Evolutionary conservation across 2,888 invertebrate genomes (phyloP), one percentile per base, ranked within the genome.

Genomic region (Brachypterus glaber): DNA sequence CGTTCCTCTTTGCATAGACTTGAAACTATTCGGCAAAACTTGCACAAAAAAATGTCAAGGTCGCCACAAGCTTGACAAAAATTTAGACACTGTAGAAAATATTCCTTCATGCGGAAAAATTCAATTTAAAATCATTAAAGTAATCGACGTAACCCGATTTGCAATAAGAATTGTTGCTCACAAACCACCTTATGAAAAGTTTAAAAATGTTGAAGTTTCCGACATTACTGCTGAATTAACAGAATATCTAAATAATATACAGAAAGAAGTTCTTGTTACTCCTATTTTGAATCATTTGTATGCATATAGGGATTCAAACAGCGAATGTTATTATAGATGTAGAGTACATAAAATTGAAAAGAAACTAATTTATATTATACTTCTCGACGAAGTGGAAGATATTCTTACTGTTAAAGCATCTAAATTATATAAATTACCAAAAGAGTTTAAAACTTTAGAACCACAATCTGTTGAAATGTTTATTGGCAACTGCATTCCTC

Each of bases 141-240:
- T 78, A 16, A 69, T 73, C 36, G 70, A 75, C 45, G 79, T 82
- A 0, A 73, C 73, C 1, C 69, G 71, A 39, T 82, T 74, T 52
- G 74, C 76, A 9, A 80, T 72, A 0, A 69, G 77, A 37, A 48
- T 79, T 7, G 44, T 74, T 18, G 66, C 71, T 35, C 66, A 70
- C 44, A 0, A 47, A 59, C 62, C 63, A 17, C 66, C 11, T 48
- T 50, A 30, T 18, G 41, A 16, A 29, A 35, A 14, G 37, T 43
- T 37, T 3, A 31, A 41, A 11, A 46, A 45, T 14, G 32, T 51
- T 0, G 17, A 36, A 12, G 38, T 47, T 24, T 46, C 39, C 34
- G 43, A 47, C n/a, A 39, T 47, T 11, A 13, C 25, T 2, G 24
- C 29, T 1, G 39, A 43, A 4, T 17, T 47, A 18, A 47, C 44